Base-by-base conservation (phyloP, 2,888 invertebrate genomes). In the Athalia rosae region DNA sequence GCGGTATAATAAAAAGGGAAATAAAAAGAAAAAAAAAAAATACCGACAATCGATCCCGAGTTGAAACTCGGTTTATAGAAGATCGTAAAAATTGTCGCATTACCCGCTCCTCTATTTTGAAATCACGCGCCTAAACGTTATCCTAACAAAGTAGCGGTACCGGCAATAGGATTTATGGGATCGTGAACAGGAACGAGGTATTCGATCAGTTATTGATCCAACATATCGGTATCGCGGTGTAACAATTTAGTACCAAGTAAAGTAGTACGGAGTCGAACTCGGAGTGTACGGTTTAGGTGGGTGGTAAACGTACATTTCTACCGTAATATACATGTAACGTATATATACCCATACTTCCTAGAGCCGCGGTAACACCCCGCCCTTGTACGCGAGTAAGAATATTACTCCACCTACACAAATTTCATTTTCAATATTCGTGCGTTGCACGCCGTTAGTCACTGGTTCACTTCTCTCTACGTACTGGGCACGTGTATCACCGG, bases 191-290 rank as follows among this genome's bases (percentile, higher is more conserved):
- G 62, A 48, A 11, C 74, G 48, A 74, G 48, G 48, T 62, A 62
- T 62, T 74, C 11, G 74, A 74, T 74, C 74, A 62, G 74, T 74
- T 74, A 62, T 74, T 74, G 74, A 74, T 74, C 74, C 74, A 62
- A 61, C 59, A 74, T 74, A 61, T 74, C 61, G 61, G 74, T 74
- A 74, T 71, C 71, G 47, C 47, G 74, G 15, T 62, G 48, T 43
- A 58, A 28, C 71, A 58, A 58, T 71, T 71, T 71, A 71, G 71
- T 71, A 71, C 71, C 58, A 9, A 45, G 71, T 58, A 13, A 71
- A 71, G 61, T 61, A 71, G 4, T 71, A 56, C 66, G 66, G 56
- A 53, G 11, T n/a, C 50, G 69, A 56, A 69, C 45, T 13, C 58
- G 11, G 45, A 58, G 50, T 41, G 62, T 41, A 41, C 62, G 62